These are phyloP conservation scores for Philotrypesis tridentata DNA, from an alignment of 1,140 invertebrate species.

Conservation along the genomic window DNA sequence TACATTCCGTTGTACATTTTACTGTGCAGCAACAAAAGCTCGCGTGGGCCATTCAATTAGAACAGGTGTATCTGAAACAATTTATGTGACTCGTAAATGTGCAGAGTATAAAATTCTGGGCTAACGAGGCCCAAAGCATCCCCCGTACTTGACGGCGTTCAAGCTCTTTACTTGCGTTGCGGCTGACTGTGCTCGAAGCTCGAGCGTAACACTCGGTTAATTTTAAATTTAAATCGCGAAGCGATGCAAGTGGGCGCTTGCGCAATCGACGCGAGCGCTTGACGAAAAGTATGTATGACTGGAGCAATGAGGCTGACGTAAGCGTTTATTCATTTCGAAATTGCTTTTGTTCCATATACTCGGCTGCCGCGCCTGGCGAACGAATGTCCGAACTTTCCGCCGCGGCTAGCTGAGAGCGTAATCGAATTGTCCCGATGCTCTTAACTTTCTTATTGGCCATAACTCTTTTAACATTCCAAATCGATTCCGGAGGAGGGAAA, in stretches of 20 bases:
- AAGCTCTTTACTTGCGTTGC: no score
- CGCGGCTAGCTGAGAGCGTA: no score
- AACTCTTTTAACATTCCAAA: no score
- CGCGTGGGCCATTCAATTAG: neutral
- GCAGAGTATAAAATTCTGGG: neutral
- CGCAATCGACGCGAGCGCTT: neutral
- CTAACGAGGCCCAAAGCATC: neutral
- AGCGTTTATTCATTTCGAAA: conserved; percentile 12
- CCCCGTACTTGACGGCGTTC: no score
- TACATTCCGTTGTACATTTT: neutral
- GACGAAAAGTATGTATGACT: neutral
- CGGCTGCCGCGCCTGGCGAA: no score
- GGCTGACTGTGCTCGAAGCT: no score
- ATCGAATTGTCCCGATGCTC: no score
- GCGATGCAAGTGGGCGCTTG: neutral
- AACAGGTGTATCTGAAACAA: neutral
- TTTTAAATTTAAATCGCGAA: no score
- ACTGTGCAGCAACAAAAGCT: neutral
- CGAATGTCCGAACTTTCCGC: no score
- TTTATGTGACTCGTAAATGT: neutral
- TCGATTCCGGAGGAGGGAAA: no score
- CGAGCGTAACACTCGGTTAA: no score
- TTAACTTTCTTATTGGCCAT: no score
- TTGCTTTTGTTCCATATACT: conserved; percentile 2
- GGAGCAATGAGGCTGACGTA: conserved; percentile 8